Evolutionary conservation across 2,888 invertebrate species (phyloP), one percentile per base, ranked within the genome.

Genomic region (Opisthograptis luteolata): DNA sequence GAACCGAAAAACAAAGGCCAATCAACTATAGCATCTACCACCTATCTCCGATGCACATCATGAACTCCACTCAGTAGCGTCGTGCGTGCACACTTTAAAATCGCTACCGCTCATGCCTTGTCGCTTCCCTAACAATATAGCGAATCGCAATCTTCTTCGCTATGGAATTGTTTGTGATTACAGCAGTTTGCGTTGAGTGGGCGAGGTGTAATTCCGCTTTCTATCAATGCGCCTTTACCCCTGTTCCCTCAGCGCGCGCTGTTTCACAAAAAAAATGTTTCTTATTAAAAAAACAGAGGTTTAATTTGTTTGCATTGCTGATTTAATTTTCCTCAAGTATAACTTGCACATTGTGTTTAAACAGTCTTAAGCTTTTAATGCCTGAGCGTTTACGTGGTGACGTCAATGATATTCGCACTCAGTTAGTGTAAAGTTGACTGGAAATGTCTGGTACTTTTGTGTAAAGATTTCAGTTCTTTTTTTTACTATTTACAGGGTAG

Each of bases 101-200:
- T 15, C 50, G 50, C 50, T 22, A 2, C 0, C 20, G 15, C 40
- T 41, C 8, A 25, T 19, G 30, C 9, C 28, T 44, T 19, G 24
- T 12, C 19, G 31, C 3, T 6, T 28, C 34, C 60, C 25, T 43
- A 46, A 68, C 70, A 72, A 76, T 79, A 79, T 78, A 73, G 76
- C 73, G 79, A 81, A 75, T 81, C 71, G 73, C 77, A 80, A 82
- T 82, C 75, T 79, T 69, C 73, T 70, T 72, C 70, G 69, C 75
- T 77, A 71, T 73, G 72, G 78, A 80, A 82, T 81, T 81, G 83
- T 83, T 81, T 81, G 76, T 79, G 79, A 81, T 84, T 81, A 79
- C 80, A 74, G 66, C 78, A 73, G 77, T 79, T 76, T 71, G 73
- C 65, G 73, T 70, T 53, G 70, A 65, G 66, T 64, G 60, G 61